Percentiles rank a stretch among this genome's conserved stretches.
phyloP scores from a whole-genome alignment of 2,113 vertebrate species.

The Dicentrarchus labrax region DNA sequence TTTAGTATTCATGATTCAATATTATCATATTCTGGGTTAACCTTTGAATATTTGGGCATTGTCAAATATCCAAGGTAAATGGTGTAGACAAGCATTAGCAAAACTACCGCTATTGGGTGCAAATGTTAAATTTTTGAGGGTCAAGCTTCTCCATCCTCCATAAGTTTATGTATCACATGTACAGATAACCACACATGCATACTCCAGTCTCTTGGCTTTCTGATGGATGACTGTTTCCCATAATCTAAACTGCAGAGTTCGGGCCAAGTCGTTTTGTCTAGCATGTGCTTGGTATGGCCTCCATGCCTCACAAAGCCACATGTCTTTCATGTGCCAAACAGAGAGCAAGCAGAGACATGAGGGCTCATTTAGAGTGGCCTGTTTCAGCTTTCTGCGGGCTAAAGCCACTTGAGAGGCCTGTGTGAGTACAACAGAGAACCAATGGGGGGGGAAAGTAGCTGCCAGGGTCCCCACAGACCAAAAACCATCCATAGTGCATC shows the following conservation, averaged over 20 bases:
- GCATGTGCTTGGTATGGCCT: conserved; percentile 56
- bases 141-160: not conserved
- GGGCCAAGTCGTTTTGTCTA: conserved; percentile 58
- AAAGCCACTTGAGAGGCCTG: conserved; percentile 73
- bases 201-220: not conserved
- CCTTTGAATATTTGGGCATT: not conserved
- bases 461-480: conserved; percentile 48
- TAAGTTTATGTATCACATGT: conserved; percentile 11
- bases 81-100: not conserved
- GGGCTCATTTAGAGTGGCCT: conserved; percentile 68
- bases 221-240: conserved; percentile 33
- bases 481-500: conserved; percentile 26
- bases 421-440: conserved; percentile 43
- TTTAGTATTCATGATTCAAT: not conserved
- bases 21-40: conserved; percentile 10
- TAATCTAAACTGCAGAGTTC: conserved; percentile 29
- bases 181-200: conserved; percentile 8
- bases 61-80: not conserved
- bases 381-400: conserved; percentile 64
- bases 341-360: conserved; percentile 65
- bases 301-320: conserved; percentile 60
- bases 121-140: not conserved
- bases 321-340: conserved; percentile 69
- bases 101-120: not conserved
- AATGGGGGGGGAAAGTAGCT: conserved; percentile 20